phyloP scores from a whole-genome alignment of 2,888 invertebrate species.

The Iphiclides podalirius region DNA sequence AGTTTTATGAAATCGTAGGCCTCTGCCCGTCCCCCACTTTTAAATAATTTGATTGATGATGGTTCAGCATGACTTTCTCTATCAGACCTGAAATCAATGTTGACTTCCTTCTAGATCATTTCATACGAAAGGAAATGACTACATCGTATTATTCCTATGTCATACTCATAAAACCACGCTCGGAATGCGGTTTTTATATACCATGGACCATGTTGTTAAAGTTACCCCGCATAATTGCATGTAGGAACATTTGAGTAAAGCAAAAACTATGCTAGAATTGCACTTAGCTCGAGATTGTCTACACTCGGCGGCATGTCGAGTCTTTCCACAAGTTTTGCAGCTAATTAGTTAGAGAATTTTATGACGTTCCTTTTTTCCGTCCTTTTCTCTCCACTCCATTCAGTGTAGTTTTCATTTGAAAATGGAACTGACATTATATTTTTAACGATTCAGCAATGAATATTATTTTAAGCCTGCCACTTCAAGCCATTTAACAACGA shows the following conservation, averaged over 20 bases:
- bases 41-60: too few species aligned
- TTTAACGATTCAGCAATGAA: neutral
- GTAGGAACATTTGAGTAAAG: constrained; percentile 7
- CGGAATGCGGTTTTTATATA: neutral
- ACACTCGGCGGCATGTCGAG: constrained; percentile 16
- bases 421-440: constrained; percentile 13
- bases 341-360: constrained; percentile 24
- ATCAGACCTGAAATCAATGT: too few species aligned
- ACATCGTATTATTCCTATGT: too few species aligned
- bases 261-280: constrained; percentile 18
- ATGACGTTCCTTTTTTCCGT: constrained; percentile 18
- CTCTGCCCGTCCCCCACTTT: too few species aligned
- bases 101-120: too few species aligned
- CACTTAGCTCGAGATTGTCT: constrained; percentile 23
- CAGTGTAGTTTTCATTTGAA: constrained; percentile 12
- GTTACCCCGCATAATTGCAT: neutral
- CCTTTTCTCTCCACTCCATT: neutral
- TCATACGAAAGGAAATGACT: too few species aligned
- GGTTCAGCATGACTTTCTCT: too few species aligned
- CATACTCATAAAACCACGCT: neutral
- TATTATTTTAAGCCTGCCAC: neutral
- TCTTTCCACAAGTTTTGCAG: constrained; percentile 18
- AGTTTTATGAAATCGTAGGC: too few species aligned
- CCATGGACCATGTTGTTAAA: neutral
- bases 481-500: neutral